Conservation (phyloP, 2,888 invertebrate species). For the Heliconius aoede region DNA sequence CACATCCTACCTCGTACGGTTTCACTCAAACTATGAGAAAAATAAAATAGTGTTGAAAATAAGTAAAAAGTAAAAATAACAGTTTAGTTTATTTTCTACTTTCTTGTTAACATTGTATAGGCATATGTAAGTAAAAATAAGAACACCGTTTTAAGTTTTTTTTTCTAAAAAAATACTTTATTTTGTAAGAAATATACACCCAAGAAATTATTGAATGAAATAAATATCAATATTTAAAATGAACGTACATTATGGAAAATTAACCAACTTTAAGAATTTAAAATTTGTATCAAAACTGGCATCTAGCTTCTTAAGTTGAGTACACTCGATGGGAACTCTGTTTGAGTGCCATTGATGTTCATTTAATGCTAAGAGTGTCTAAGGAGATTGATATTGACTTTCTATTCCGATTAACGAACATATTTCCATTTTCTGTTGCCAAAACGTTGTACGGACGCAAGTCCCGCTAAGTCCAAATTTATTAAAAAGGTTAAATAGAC, state of each 20-base stretch:
- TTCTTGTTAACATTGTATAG: too few relatives aligned
- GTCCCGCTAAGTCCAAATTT: too few relatives aligned
- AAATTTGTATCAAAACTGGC: constrained; percentile 9
- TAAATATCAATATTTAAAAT: neutral
- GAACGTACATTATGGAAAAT: neutral
- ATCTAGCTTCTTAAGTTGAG: constrained; percentile 1
- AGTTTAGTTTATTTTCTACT: too few relatives aligned
- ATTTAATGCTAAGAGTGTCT: constrained; percentile 8
- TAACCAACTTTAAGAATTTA: neutral
- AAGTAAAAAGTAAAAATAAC: too few relatives aligned
- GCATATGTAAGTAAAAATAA: too few relatives aligned
- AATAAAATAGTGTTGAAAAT: too few relatives aligned
- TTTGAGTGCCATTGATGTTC: constrained; percentile 18
- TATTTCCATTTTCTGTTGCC: neutral
- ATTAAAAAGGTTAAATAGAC: too few relatives aligned
- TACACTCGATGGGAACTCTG: neutral
- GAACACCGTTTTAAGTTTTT: too few relatives aligned
- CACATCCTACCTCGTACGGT: too few relatives aligned
- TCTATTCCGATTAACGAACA: neutral
- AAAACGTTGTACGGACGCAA: too few relatives aligned
- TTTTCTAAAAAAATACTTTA: neutral
- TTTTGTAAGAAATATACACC: neutral
- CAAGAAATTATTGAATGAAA: too few relatives aligned
- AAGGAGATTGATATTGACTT: neutral
- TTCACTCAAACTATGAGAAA: too few relatives aligned